These are phyloP conservation scores for Hestina assimilis DNA, from an alignment of 1,140 invertebrate species.

Conservation along the genomic window DNA sequence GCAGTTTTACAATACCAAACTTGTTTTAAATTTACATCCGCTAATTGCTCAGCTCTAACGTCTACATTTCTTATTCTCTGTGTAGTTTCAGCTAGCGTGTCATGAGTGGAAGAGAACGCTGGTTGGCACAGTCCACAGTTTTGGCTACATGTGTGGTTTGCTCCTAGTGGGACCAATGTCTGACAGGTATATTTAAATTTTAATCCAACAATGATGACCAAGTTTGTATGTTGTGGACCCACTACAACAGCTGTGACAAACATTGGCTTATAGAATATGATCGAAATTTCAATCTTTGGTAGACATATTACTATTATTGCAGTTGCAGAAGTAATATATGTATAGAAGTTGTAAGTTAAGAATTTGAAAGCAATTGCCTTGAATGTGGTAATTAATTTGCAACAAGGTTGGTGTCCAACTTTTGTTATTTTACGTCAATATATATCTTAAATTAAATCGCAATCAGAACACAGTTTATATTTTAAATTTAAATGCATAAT, in stretches of 20 bases:
- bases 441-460: too few species aligned
- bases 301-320: neutral
- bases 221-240: neutral
- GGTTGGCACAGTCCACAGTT: slow-evolving; percentile 80
- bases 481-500: too few species aligned
- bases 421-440: too few species aligned
- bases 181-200: slow-evolving; percentile 46
- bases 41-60: too few species aligned
- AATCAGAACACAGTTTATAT: too few species aligned
- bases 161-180: slow-evolving; percentile 52
- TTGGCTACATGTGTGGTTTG: slow-evolving; percentile 56
- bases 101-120: slow-evolving; percentile 81
- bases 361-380: too few species aligned
- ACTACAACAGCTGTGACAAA: neutral
- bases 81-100: slow-evolving; percentile 42
- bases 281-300: neutral
- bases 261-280: too few species aligned
- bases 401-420: too few species aligned
- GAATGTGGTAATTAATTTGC: too few species aligned
- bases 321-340: neutral
- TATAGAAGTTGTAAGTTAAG: too few species aligned
- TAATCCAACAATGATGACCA: neutral
- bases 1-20: neutral
- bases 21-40: neutral
- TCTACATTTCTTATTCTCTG: neutral